phyloP scores from a whole-genome alignment of 2,797 vertebrate species.

The Lacerta agilis region DNA sequence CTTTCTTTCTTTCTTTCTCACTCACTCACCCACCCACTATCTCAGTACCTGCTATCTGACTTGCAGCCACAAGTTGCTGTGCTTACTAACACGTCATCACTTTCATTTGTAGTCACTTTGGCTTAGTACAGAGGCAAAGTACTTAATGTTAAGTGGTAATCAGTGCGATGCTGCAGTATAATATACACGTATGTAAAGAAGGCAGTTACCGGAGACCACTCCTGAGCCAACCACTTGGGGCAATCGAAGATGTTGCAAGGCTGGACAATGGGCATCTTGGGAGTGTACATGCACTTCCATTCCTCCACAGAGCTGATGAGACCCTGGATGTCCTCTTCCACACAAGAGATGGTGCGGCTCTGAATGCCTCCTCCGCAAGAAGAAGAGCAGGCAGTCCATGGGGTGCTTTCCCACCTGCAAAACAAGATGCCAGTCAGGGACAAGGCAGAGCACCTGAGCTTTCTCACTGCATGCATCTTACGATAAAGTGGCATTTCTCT shows the following conservation, averaged over 20 bases:
- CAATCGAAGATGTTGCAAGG: conserved; percentile 96
- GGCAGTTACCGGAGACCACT: conserved; percentile 93
- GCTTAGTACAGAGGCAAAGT: conserved; percentile 29
- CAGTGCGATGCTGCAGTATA: neutral
- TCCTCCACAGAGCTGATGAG: conserved; percentile 90
- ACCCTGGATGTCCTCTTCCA: conserved; percentile 97
- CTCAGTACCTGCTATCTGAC: neutral
- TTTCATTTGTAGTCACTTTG: conserved; percentile 28
- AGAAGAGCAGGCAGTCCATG: conserved; percentile 95
- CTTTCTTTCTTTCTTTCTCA: neutral
- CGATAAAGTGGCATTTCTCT: neutral
- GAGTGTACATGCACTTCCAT: conserved; percentile 97
- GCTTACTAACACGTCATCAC: conserved; percentile 22
- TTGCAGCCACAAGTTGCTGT: neutral
- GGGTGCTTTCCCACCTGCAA: conserved; percentile 94
- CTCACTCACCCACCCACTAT: neutral
- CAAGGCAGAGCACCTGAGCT: conserved; percentile 34
- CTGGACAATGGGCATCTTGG: conserved; percentile 90
- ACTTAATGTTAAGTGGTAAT: neutral
- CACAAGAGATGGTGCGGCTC: conserved; percentile 92
- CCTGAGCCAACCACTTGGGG: conserved; percentile 96
- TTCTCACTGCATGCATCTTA: conserved; percentile 2
- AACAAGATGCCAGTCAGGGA: conserved; percentile 54
- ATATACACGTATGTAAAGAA: conserved; percentile 11
- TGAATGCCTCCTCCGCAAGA: conserved; percentile 95